Conservation (phyloP, 2,113 vertebrate genomes). For the Cyprinodon brontotheroides region DNA sequence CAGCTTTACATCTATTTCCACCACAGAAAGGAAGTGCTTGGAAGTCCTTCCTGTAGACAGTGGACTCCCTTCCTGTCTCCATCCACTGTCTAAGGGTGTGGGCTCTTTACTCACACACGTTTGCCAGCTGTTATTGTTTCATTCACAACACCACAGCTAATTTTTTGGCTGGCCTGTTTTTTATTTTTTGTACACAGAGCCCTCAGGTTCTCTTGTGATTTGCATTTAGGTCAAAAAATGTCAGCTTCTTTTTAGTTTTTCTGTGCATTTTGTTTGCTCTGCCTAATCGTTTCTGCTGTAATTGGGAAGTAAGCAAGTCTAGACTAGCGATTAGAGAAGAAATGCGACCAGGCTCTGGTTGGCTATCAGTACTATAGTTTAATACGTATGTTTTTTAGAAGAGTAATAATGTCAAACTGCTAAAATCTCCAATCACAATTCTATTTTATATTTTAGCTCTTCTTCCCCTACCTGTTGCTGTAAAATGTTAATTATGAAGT, state of each 20-base stretch:
- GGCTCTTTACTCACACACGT: constrained; percentile 33
- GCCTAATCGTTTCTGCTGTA: background rate
- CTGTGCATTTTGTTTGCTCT: background rate
- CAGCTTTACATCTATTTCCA: constrained; percentile 42
- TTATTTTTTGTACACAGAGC: constrained; percentile 47
- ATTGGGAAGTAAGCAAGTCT: background rate
- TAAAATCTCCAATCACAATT: background rate
- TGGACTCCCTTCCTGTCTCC: constrained; percentile 75
- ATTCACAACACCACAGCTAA: background rate
- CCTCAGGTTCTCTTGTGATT: constrained; percentile 42
- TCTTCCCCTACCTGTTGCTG: no score
- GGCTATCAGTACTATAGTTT: background rate
- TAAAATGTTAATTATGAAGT: no score
- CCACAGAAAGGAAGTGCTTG: constrained; percentile 57
- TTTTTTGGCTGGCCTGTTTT: constrained; percentile 41
- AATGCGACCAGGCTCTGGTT: background rate
- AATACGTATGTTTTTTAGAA: background rate
- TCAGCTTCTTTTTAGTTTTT: background rate
- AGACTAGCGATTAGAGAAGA: background rate
- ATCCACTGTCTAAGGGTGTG: constrained; percentile 54
- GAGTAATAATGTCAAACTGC: background rate
- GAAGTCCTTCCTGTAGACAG: constrained; percentile 54
- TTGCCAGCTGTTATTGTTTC: constrained; percentile 23
- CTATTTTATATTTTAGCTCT: background rate
- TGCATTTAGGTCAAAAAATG: constrained; percentile 20